These are phyloP conservation scores for Poecilia gillii DNA, from an alignment of 2,797 vertebrate species.

Conservation along the genomic window DNA sequence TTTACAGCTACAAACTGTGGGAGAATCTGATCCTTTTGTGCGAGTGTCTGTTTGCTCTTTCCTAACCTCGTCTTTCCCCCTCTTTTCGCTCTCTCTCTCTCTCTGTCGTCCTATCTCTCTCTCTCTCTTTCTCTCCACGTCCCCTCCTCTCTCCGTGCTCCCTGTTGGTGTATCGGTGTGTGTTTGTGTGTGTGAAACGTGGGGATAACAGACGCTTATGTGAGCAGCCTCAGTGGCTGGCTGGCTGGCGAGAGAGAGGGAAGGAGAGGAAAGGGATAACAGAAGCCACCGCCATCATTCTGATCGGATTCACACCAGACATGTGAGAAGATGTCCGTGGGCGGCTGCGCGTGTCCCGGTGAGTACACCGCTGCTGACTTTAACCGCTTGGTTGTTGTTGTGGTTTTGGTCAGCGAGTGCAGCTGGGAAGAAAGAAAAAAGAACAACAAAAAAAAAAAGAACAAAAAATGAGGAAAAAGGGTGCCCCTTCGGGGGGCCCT, in stretches of 20 bases:
- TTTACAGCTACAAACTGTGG: slow-evolving; percentile 67
- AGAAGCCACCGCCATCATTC: slow-evolving; percentile 75
- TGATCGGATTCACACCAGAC: slow-evolving; percentile 87
- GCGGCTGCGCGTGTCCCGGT: slow-evolving; percentile 96
- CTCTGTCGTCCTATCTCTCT: slow-evolving; percentile 39
- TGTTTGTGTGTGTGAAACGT: slow-evolving; percentile 76
- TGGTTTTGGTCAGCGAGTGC: slow-evolving; percentile 62
- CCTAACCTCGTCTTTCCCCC: slow-evolving; percentile 75
- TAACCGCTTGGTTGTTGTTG: slow-evolving; percentile 51
- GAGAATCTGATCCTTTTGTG: slow-evolving; percentile 79
- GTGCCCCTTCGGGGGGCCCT: slow-evolving; percentile 54
- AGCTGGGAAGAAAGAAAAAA: slow-evolving; percentile 47
- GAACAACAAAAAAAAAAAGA: slow-evolving; percentile 12
- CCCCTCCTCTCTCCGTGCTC: slow-evolving; percentile 56
- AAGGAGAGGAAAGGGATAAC: slow-evolving; percentile 66
- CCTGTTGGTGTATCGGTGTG: slow-evolving; percentile 53
- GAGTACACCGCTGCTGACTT: slow-evolving; percentile 75
- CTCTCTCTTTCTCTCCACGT: slow-evolving; percentile 56
- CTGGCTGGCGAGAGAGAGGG: slow-evolving; percentile 74
- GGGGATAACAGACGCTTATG: slow-evolving; percentile 84
- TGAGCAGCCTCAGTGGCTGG: slow-evolving; percentile 81
- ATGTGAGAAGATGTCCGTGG: slow-evolving; percentile 97
- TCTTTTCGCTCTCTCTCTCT: slow-evolving; percentile 52
- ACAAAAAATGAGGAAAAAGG: slow-evolving; percentile 3
- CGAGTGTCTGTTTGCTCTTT: slow-evolving; percentile 62